phyloP scores from a whole-genome alignment of 2,113 vertebrate genomes.

The Leptosomus discolor region DNA sequence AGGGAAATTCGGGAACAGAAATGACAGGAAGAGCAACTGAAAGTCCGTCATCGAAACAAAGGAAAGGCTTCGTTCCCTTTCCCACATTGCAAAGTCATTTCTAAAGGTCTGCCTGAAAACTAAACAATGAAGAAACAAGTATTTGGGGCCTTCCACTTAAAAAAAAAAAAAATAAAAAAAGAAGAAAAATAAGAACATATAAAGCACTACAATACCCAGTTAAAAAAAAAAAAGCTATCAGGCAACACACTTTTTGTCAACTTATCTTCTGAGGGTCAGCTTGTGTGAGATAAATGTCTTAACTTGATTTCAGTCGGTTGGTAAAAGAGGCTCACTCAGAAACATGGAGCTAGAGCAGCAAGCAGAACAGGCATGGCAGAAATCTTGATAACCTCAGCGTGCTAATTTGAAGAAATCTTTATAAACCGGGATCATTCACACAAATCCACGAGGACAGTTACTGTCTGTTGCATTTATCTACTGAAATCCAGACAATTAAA shows the following conservation, averaged over 20 bases:
- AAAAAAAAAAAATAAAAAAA: neutral
- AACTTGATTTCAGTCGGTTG: neutral
- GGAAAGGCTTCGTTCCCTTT: neutral
- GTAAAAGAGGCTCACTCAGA: neutral
- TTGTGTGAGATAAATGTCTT: neutral
- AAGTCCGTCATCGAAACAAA: neutral
- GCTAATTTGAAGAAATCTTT: neutral
- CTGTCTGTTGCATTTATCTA: neutral
- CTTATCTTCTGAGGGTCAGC: neutral
- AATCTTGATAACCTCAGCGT: neutral
- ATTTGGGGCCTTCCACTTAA: neutral
- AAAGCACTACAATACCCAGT: neutral
- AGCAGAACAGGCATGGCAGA: neutral
- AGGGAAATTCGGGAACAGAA: neutral
- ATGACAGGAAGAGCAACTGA: rapidly evolving
- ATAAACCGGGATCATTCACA: neutral
- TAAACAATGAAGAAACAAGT: neutral
- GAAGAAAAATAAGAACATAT: neutral
- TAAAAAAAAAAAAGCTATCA: neutral
- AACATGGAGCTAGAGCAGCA: neutral
- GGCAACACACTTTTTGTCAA: neutral
- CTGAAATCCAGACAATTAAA: neutral
- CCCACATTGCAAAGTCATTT: neutral
- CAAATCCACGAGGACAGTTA: neutral
- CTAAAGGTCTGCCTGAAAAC: neutral